phyloP scores from a whole-genome alignment of 2,797 vertebrate genomes.

The Danio tinwini region DNA sequence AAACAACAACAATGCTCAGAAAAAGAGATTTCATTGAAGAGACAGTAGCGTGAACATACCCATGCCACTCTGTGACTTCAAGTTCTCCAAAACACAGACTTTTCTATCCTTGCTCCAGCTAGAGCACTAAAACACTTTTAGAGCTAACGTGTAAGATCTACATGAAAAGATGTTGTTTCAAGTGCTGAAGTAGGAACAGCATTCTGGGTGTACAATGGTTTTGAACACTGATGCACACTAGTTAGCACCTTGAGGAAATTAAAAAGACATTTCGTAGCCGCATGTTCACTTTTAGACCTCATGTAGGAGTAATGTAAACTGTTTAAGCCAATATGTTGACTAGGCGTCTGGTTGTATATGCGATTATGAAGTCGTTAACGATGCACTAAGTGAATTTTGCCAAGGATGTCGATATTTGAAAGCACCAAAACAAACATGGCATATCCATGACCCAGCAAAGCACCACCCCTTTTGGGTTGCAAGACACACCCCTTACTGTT shows the following conservation, averaged over 20 bases:
- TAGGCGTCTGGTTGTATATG: conserved; percentile 11
- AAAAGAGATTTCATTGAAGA: conserved; percentile 48
- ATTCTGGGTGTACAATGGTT: conserved; percentile 41
- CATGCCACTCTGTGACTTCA: conserved; percentile 46
- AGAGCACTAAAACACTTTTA: conserved; percentile 29
- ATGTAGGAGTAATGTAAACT: conserved; percentile 38
- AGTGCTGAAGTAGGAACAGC: conserved; percentile 37
- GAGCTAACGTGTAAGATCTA: conserved; percentile 26
- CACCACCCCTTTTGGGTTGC: too few species aligned
- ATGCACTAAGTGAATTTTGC: too few species aligned
- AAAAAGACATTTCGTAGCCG: conserved; percentile 12
- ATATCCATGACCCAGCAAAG: too few species aligned
- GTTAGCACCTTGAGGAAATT: conserved; percentile 51
- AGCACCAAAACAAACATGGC: too few species aligned
- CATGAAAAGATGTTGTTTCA: conserved; percentile 27
- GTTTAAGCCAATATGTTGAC: conserved; percentile 19
- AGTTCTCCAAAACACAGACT: conserved; percentile 38
- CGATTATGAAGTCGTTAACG: not conserved
- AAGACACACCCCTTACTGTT: too few species aligned
- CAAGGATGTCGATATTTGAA: not conserved
- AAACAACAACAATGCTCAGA: conserved; percentile 46
- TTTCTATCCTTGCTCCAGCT: conserved; percentile 28
- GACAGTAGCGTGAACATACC: conserved; percentile 45
- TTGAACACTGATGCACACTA: conserved; percentile 47
- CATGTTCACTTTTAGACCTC: conserved; percentile 29